Conservation (phyloP, 2,888 invertebrate species). For the Tubulanus polymorphus region DNA sequence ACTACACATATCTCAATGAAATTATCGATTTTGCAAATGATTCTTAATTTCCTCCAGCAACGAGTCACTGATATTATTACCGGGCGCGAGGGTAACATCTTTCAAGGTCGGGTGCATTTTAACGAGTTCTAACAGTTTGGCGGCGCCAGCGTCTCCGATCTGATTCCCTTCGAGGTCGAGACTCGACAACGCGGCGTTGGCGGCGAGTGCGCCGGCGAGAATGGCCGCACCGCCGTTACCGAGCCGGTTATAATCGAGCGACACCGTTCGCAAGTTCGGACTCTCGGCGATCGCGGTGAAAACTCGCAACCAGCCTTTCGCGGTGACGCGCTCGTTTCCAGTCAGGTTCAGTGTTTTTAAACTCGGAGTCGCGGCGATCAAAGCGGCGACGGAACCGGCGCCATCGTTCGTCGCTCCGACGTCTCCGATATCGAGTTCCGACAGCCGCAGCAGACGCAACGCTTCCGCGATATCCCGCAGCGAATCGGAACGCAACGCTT, state of each 20-base stretch:
- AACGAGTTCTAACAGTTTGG: conserved; percentile 29
- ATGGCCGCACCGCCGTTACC: conserved; percentile 34
- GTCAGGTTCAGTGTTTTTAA: conserved; percentile 32
- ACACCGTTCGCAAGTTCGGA: conserved; percentile 27
- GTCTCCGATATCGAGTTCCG: conserved; percentile 37
- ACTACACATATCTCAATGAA: too few species aligned
- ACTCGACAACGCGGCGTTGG: conserved; percentile 28
- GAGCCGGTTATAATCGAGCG: conserved; percentile 36
- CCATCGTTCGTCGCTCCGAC: conserved; percentile 31
- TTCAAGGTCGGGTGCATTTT: conserved; percentile 32
- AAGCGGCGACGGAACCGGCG: conserved; percentile 24
- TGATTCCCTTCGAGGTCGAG: conserved; percentile 38
- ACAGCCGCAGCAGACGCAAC: conserved; percentile 19
- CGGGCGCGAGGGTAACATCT: conserved; percentile 34
- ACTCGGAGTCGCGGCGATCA: conserved; percentile 28
- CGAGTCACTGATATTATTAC: conserved; percentile 28
- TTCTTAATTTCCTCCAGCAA: conserved; percentile 27
- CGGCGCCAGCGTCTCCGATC: conserved; percentile 31
- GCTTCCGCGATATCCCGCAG: background rate
- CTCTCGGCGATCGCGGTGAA: conserved; percentile 34
- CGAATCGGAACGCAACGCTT: background rate
- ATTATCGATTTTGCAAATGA: too few species aligned
- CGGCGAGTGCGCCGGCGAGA: conserved; percentile 29
- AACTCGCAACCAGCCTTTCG: conserved; percentile 33
- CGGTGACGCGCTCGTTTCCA: conserved; percentile 28